A percentile compares a stretch with the other conserved stretches of the same genome.
Evolutionary conservation across 2,113 vertebrate genomes (phyloP).

Genomic region (Tupaia chinensis): DNA sequence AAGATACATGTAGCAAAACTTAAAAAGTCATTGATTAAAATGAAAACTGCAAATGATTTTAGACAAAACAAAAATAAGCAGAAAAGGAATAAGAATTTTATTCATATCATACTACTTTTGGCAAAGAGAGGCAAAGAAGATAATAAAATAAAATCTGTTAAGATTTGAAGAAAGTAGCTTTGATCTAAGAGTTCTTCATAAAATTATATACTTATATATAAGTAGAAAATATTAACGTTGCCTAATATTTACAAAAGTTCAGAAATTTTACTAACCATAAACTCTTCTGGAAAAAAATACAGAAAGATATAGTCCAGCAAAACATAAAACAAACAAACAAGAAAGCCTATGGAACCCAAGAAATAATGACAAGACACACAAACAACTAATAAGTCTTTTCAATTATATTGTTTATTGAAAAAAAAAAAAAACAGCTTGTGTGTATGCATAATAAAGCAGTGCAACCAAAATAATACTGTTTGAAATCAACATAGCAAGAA

Average conservation of each 20-base stretch:
- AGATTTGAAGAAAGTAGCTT: neutral
- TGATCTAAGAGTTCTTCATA: neutral
- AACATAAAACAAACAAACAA: neutral
- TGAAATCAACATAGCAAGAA: neutral
- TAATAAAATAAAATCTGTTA: neutral
- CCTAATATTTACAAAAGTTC: slow-evolving; percentile 12
- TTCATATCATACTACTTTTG: neutral
- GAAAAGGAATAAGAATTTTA: neutral
- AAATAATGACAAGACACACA: neutral
- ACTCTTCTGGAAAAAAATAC: neutral
- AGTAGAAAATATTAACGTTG: neutral
- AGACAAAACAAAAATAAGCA: neutral
- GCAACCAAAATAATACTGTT: neutral
- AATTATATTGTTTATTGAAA: neutral
- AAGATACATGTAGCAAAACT: neutral
- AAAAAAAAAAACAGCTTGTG: neutral
- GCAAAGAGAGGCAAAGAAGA: neutral
- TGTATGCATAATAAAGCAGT: neutral
- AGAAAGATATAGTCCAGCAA: neutral
- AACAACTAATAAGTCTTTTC: neutral
- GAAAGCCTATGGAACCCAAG: neutral
- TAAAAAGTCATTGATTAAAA: neutral
- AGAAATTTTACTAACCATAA: neutral
- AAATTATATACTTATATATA: neutral
- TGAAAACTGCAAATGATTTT: neutral